Base-by-base conservation (phyloP, 2,888 invertebrate genomes). In the Ethmia dodecea region DNA sequence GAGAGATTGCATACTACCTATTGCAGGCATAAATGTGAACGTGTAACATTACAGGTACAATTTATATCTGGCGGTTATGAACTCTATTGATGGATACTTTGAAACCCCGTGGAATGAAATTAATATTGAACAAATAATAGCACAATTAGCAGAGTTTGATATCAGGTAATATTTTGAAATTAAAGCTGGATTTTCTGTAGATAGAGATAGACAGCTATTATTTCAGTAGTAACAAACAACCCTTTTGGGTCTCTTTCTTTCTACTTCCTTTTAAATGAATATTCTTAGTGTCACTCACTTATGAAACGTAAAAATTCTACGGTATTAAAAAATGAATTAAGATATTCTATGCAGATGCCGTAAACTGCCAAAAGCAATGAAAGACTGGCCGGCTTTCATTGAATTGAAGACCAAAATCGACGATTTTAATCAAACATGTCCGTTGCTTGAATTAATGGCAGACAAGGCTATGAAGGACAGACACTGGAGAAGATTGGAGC, bases 391-490 rank as follows among this genome's bases (percentile, higher is more conserved):
- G 0, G 96, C 96, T 0, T 97, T 87, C 60, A 88, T 93, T 33
- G 95, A 95, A 49, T 72, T 97, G 38, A 96, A 95, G 62, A 91
- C 91, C 45, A 96, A 94, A 76, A 95, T 97, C 41, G 96, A 96
- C 50, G 95, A 96, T 61, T 96, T 97, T 66, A 95, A 93, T 61
- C 92, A 96, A 68, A 93, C 93, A 5, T 95, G 95, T 60, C 96
- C 96, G 0, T 64, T 97, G 18, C 71, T 96, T 15, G 95, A 96
- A 64, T 58, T 96, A 47, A 96, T 97, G 96, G 93, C 95, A 3
- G 93, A 94, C 58, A 94, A 94, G 61, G 90, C 94, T 1, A 93
- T 95, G 93, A 93, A 93, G 61, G 91, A 91, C 3, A 88, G 94
- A 3, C 95, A 95, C 64, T 95, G 95, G 95, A 86, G 84, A 34